Base-by-base conservation (phyloP, 2,113 vertebrate species). In the Heterotilapia buettikoferi region DNA sequence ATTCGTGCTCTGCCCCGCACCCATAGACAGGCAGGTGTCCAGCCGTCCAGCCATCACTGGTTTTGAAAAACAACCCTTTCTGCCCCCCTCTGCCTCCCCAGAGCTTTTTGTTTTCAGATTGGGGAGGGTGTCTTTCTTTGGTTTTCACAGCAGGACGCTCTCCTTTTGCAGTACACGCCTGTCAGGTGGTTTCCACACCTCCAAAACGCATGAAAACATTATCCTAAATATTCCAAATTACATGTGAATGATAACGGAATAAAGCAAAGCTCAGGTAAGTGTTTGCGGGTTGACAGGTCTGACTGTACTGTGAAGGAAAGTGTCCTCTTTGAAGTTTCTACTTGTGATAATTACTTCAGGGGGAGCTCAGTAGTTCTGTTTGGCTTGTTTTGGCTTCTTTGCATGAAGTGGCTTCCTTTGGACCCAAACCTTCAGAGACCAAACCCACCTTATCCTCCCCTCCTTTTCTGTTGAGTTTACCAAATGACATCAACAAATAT, bases 1-100 rank as follows among this genome's bases (percentile, higher is more conserved):
- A 95, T 97, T 95, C 82, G 93, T 88, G 96, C 97, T 92, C 94
- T 95, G 92, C 89, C 97, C 94, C 93, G 87, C 97, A 89, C 97
- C 96, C 96, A 96, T 97, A 97, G 97, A 97, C 97, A 98, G 98
- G 97, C 98, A 98, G 97, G 97, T 98, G 97, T 91, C 95, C 94
- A 94, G 94, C 90, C 94, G 95, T 88, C 84, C 90, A 92, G 91
- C 95, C 92, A 86, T 3, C 59, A 47, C 84, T 87, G 94, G 96
- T 96, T 96, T 93, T 95, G 92, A 88, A 90, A 90, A 96, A 89
- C 92, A 90, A 26, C 40, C 93, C 95, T 63, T 85, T 84, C 81
- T 80, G 5, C 11, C 89, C 29, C 40, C 47, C 61, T 81, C 88
- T 85, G 86, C 88, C 90, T 94, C 90, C 92, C 90, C 92, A 93